These are phyloP conservation scores for Carcharodon carcharias DNA, from an alignment of 2,797 vertebrate genomes.

Conservation along the genomic window DNA sequence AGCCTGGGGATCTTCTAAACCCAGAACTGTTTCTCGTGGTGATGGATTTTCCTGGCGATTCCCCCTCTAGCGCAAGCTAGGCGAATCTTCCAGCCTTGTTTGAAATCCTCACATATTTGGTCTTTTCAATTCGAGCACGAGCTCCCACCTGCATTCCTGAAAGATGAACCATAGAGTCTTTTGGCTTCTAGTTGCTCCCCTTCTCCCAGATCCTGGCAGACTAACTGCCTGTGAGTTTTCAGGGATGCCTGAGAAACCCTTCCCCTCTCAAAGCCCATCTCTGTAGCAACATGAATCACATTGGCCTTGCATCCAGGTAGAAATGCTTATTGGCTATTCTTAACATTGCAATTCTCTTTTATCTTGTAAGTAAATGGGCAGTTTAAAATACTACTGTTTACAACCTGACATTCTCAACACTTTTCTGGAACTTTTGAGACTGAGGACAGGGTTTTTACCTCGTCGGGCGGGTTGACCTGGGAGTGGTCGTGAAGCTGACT, in stretches of 20 bases:
- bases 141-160: neutral
- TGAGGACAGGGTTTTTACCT: too few relatives aligned
- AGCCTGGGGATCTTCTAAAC: neutral
- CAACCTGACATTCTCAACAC: too few relatives aligned
- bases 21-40: neutral
- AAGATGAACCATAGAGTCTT: neutral
- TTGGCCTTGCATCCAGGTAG: neutral
- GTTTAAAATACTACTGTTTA: neutral
- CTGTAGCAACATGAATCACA: neutral
- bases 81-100: neutral
- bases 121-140: neutral
- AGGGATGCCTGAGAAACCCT: neutral
- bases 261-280: neutral
- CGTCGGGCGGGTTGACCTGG: too few relatives aligned
- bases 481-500: too few relatives aligned
- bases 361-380: neutral
- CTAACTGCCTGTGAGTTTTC: neutral
- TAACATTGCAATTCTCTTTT: neutral
- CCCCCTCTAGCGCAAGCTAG: too few relatives aligned
- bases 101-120: neutral
- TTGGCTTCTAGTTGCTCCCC: neutral
- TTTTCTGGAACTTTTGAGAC: too few relatives aligned
- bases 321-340: neutral
- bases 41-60: neutral
- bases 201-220: neutral